Percentiles rank a stretch among this genome's conserved stretches.
phyloP scores from a whole-genome alignment of 2,797 vertebrate genomes.

The Lemur catta region DNA sequence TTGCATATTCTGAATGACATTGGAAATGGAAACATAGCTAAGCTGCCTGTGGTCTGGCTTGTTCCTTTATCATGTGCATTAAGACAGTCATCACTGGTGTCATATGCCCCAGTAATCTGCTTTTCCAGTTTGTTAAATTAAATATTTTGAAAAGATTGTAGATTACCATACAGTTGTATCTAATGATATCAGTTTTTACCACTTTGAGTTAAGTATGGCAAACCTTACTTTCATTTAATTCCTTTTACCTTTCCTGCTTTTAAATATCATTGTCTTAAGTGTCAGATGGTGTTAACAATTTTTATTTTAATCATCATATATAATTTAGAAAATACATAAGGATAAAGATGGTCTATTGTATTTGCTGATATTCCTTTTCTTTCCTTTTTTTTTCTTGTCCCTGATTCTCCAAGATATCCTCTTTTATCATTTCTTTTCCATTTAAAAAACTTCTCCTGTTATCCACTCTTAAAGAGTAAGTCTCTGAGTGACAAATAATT shows the following conservation, averaged over 20 bases:
- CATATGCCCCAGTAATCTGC: background rate
- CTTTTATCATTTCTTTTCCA: background rate
- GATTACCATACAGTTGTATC: background rate
- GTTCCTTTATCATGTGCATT: background rate
- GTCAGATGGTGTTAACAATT: background rate
- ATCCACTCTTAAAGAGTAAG: background rate
- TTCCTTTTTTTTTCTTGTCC: background rate
- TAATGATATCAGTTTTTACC: background rate
- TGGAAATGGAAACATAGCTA: too few species aligned
- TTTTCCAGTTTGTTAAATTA: background rate
- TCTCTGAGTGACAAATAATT: background rate
- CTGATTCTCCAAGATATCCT: background rate
- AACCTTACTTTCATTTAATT: background rate
- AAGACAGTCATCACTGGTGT: background rate
- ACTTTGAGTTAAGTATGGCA: background rate
- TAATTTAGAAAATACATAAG: background rate
- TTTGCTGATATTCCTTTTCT: background rate
- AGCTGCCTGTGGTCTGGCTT: background rate
- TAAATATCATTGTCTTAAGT: background rate
- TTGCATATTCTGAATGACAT: fast-evolving
- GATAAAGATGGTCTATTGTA: background rate
- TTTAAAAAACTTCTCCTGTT: background rate
- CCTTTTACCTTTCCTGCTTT: background rate
- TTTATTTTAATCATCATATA: background rate
- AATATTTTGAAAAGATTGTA: background rate